phyloP scores from a whole-genome alignment of 1,140 invertebrate genomes.

The Ceratina australensis region DNA sequence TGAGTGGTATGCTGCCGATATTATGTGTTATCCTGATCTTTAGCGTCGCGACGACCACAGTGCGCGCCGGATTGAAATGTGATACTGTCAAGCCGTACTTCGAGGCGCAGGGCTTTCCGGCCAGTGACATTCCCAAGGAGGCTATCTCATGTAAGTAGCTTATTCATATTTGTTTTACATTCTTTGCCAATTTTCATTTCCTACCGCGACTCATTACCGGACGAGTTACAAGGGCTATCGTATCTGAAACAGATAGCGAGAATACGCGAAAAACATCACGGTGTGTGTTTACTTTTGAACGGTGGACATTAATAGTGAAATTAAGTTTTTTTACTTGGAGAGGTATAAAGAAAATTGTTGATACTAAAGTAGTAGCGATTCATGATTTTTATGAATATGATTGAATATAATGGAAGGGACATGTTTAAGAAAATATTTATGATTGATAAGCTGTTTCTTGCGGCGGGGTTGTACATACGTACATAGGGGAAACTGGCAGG shows the following conservation, averaged over 20 bases:
- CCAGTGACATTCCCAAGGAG: constrained; percentile 75
- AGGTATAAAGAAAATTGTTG: no score
- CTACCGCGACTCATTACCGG: no score
- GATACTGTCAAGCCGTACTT: constrained; percentile 73
- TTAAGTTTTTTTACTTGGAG: no score
- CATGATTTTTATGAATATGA: constrained; percentile 54
- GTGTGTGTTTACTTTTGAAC: no score
- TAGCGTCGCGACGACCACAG: constrained; percentile 58
- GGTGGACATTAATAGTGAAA: no score
- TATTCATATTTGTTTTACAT: neutral
- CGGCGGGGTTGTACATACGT: constrained; percentile 1
- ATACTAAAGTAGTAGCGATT: constrained; percentile 2
- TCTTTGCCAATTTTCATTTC: no score
- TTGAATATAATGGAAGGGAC: constrained; percentile 55
- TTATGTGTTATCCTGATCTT: constrained; percentile 69
- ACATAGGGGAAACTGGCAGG: neutral
- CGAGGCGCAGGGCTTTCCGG: constrained; percentile 74
- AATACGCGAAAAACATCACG: no score
- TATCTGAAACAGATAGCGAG: no score
- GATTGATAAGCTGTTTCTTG: constrained; percentile 52
- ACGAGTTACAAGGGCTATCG: no score
- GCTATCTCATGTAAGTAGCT: constrained; percentile 74
- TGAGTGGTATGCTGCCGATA: constrained; percentile 65
- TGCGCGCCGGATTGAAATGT: constrained; percentile 70
- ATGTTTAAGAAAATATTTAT: constrained; percentile 60